Evolutionary conservation across 2,797 vertebrate species (phyloP), one percentile per base, ranked within the genome.

Genomic region (Syndactyla subalaris): DNA sequence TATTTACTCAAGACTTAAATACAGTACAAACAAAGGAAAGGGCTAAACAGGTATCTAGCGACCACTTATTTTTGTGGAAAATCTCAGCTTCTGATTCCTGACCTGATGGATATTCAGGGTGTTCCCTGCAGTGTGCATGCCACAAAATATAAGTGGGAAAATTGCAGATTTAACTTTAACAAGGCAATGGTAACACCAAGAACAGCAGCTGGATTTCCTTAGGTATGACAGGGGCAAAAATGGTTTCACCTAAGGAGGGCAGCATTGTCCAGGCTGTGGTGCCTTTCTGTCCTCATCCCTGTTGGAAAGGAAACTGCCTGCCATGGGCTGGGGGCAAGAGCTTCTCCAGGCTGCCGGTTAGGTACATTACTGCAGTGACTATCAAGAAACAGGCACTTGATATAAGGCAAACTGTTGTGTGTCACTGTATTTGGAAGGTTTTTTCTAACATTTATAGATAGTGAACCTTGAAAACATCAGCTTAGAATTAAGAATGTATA

Each of bases 261-360:
- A 55, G 20, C 8, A 5, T 5, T 48, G 14, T 49, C 49, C 0
- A 1, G 30, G 23, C 16, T 67, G 43, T 29, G 32, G 48, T 1
- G 1, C 39, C 27, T 66, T 66, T 19, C 1, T 2, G 62, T 72
- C 29, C 49, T 72, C 27, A 10, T 9, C 65, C 63, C 30, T 61
- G 4, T 36, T 32, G 7, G 43, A 58, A 75, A 54, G 66, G 29
- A 82, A 58, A 26, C 30, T 54, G 41, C 12, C 6, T 65, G 45
- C 21, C 14, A 0, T 0, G 0, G n/a, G 7, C 43, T 29, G n/a
- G 9, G 26, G 27, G 9, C 70, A 81, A 81, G 36, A 85, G 43
- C 52, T 84, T n/a, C 54, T 49, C 29, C 49, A 67, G 63, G 58
- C 41, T 91, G 36, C 51, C 7, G 1, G 39, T 57, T 32, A 3